Evolutionary conservation across 1,140 invertebrate genomes (phyloP).

Genomic region (Camponotus vicinus): DNA sequence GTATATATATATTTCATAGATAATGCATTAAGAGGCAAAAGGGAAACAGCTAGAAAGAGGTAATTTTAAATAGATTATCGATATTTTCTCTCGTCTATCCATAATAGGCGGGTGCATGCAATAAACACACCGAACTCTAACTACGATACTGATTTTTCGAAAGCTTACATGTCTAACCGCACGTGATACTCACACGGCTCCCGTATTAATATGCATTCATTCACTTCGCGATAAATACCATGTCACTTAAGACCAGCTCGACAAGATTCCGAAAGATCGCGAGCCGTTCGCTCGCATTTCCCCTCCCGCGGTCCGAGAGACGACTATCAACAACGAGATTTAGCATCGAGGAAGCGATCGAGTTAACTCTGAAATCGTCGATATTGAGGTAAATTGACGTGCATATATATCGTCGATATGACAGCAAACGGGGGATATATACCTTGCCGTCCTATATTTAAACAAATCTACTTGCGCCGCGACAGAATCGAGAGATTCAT

Average conservation of each 20-base stretch:
- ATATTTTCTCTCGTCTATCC: constrained; percentile 46
- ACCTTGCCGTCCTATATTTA: constrained; percentile 9
- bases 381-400: constrained; percentile 46
- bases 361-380: constrained; percentile 53
- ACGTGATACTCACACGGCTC: constrained; percentile 33
- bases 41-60: constrained; percentile 61
- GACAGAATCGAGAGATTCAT: constrained; percentile 34
- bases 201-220: constrained; percentile 3
- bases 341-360: constrained; percentile 56
- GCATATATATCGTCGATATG: constrained; percentile 49
- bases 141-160: constrained; percentile 65
- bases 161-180: constrained; percentile 46
- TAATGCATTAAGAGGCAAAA: constrained; percentile 52
- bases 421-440: constrained; percentile 21
- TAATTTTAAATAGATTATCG: constrained; percentile 49
- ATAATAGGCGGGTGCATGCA: constrained; percentile 66
- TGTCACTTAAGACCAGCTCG: constrained; percentile 71
- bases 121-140: constrained; percentile 76
- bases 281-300: constrained; percentile 42
- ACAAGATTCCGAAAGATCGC: constrained; percentile 48
- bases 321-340: constrained; percentile 57
- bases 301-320: constrained; percentile 12
- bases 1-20: constrained; percentile 47
- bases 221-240: constrained; percentile 47
- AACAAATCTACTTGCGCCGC: neutral